These are phyloP conservation scores for Monopterus albus DNA, from an alignment of 2,113 vertebrate genomes.

Conservation along the genomic window DNA sequence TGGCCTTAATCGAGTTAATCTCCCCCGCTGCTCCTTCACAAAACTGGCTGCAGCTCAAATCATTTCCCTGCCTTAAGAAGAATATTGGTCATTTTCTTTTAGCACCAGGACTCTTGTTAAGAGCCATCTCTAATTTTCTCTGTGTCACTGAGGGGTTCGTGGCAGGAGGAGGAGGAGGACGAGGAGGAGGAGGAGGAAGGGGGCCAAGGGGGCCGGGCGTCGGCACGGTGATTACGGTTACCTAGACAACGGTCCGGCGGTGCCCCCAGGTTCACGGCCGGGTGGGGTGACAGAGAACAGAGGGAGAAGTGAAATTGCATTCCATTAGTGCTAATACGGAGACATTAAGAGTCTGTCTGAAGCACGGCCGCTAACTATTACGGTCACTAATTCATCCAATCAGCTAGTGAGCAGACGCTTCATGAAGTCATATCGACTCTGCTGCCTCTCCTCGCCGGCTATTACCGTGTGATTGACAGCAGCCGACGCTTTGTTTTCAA, in stretches of 20 bases:
- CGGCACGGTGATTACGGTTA: constrained; percentile 80
- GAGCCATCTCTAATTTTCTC: constrained; percentile 70
- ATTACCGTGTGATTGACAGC: constrained; percentile 67
- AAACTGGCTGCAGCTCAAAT: constrained; percentile 66
- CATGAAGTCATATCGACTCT: constrained; percentile 53
- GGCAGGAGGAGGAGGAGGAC: constrained; percentile 45
- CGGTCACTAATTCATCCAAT: constrained; percentile 82
- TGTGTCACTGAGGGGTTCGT: constrained; percentile 64
- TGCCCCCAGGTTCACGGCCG: constrained; percentile 55
- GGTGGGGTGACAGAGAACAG: constrained; percentile 72
- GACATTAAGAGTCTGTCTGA: constrained; percentile 77
- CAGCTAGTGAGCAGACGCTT: constrained; percentile 73
- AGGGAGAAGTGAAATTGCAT: constrained; percentile 82
- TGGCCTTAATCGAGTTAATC: constrained; percentile 76
- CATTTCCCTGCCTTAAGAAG: constrained; percentile 59
- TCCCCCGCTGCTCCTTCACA: constrained; percentile 65
- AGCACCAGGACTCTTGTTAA: constrained; percentile 70
- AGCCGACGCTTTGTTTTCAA: constrained; percentile 57
- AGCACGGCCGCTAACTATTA: constrained; percentile 61
- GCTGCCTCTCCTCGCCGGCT: constrained; percentile 30
- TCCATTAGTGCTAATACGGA: constrained; percentile 86
- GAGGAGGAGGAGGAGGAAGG: constrained; percentile 50
- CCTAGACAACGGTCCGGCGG: constrained; percentile 79
- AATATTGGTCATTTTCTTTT: constrained; percentile 73
- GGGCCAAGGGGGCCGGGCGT: constrained; percentile 52